Percentiles rank a stretch among this genome's conserved stretches.
Conservation (phyloP, 1,140 invertebrate genomes). For the Hyphantria cunea region DNA sequence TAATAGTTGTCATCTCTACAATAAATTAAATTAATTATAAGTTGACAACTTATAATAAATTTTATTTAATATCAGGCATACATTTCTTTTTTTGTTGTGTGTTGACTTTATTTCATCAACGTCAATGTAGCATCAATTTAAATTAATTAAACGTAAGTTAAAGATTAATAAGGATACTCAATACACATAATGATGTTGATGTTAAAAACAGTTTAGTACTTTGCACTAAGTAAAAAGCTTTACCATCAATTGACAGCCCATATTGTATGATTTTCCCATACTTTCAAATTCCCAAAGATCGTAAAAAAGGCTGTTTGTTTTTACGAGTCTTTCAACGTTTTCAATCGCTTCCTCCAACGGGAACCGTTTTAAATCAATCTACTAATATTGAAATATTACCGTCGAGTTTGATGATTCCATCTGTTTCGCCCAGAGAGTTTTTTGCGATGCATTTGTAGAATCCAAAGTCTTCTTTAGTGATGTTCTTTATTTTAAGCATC, state of each 20-base stretch:
- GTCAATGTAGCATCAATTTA: too few species aligned
- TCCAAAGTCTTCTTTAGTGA: slow-evolving; percentile 82
- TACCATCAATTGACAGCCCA: slow-evolving; percentile 24
- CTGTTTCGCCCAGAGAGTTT: slow-evolving; percentile 83
- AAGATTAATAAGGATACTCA: too few species aligned
- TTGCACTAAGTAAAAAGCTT: slow-evolving; percentile 8
- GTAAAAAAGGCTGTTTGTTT: slow-evolving; percentile 30
- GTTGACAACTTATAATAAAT: too few species aligned
- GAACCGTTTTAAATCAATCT: slow-evolving; percentile 29
- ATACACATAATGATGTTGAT: too few species aligned
- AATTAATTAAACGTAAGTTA: too few species aligned
- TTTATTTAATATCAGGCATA: too few species aligned
- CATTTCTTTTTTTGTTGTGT: too few species aligned
- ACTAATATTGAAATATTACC: slow-evolving; percentile 65
- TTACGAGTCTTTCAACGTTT: slow-evolving; percentile 28
- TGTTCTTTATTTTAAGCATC: slow-evolving; percentile 82
- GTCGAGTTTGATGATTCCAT: slow-evolving; percentile 82
- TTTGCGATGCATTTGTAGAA: slow-evolving; percentile 84
- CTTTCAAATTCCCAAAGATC: slow-evolving; percentile 27
- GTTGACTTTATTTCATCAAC: too few species aligned
- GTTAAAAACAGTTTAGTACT: too few species aligned
- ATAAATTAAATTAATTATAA: too few species aligned
- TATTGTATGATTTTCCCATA: slow-evolving; percentile 29
- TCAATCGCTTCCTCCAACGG: slow-evolving; percentile 18
- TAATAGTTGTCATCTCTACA: too few species aligned